Conservation (phyloP, 2,113 vertebrate genomes). For the Coregonus clupeaformis region DNA sequence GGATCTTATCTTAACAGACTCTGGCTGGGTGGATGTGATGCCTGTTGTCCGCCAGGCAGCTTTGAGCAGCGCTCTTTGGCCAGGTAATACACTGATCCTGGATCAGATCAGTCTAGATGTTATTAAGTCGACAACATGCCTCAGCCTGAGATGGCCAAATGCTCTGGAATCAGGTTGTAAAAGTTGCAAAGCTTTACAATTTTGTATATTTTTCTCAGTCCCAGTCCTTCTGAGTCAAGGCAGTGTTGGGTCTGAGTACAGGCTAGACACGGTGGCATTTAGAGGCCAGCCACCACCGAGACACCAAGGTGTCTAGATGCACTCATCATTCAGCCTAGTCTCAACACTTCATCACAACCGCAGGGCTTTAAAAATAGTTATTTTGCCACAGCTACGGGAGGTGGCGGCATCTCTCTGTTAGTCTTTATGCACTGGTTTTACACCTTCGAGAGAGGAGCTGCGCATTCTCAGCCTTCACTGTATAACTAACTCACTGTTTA, state of each 20-base stretch:
- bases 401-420: slow-evolving; percentile 15
- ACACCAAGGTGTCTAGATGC: no score
- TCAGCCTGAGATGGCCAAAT: slow-evolving; percentile 18
- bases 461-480: slow-evolving; percentile 37
- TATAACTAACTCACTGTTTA: slow-evolving; percentile 40
- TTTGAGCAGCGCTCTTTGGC: slow-evolving; percentile 25
- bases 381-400: not conserved
- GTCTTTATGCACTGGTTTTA: slow-evolving; percentile 25
- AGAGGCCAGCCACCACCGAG: not conserved
- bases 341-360: not conserved
- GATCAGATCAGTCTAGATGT: slow-evolving; percentile 37
- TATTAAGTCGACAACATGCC: slow-evolving; percentile 41
- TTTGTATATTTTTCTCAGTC: not conserved
- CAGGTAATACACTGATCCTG: slow-evolving; percentile 47
- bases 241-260: not conserved
- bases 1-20: slow-evolving; percentile 54
- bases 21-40: slow-evolving; percentile 26
- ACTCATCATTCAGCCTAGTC: not conserved
- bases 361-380: not conserved
- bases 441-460: slow-evolving; percentile 19
- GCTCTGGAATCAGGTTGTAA: slow-evolving; percentile 26
- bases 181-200: slow-evolving; percentile 28
- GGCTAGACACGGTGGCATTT: not conserved
- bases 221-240: not conserved
- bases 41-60: slow-evolving; percentile 8